phyloP scores from a whole-genome alignment of 1,140 invertebrate genomes.

The Hypsibius dujardini region DNA sequence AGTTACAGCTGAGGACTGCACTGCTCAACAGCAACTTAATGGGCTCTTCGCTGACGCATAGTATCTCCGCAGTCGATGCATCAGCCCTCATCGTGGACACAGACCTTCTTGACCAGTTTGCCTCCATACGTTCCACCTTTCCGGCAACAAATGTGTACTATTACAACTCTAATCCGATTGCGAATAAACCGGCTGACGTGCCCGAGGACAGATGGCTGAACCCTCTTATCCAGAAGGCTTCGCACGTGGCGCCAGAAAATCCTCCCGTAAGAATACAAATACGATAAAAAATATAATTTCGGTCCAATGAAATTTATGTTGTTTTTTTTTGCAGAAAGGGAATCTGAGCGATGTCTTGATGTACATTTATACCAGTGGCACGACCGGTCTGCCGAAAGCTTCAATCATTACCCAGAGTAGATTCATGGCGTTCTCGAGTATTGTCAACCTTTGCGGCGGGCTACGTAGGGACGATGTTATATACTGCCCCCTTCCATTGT shows the following conservation, averaged over 20 bases:
- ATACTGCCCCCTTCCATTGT: conserved; percentile 48
- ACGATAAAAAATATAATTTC: no score
- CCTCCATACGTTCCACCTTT: not conserved
- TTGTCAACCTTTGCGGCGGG: conserved; percentile 21
- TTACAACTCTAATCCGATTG: not conserved
- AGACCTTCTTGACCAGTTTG: not conserved
- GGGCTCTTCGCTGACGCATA: conserved; percentile 54
- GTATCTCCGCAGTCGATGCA: conserved; percentile 55
- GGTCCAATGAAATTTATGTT: no score
- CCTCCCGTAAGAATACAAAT: no score
- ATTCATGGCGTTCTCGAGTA: conserved; percentile 21
- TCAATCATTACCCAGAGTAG: conserved; percentile 30
- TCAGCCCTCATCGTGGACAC: conserved; percentile 51
- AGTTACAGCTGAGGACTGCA: conserved; percentile 44
- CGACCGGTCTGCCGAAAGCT: conserved; percentile 35
- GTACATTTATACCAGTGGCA: conserved; percentile 35
- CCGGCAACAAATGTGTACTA: not conserved
- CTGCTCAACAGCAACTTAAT: conserved; percentile 71
- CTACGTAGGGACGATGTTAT: conserved; percentile 31
- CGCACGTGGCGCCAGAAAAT: no score
- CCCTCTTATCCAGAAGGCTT: no score
- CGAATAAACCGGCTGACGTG: no score
- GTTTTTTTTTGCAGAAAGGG: no score
- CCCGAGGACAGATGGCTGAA: no score
- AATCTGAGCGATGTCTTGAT: not conserved